These are phyloP conservation scores for Leptatherina wallacei DNA, from an alignment of 2,797 vertebrate genomes.

Conservation along the genomic window DNA sequence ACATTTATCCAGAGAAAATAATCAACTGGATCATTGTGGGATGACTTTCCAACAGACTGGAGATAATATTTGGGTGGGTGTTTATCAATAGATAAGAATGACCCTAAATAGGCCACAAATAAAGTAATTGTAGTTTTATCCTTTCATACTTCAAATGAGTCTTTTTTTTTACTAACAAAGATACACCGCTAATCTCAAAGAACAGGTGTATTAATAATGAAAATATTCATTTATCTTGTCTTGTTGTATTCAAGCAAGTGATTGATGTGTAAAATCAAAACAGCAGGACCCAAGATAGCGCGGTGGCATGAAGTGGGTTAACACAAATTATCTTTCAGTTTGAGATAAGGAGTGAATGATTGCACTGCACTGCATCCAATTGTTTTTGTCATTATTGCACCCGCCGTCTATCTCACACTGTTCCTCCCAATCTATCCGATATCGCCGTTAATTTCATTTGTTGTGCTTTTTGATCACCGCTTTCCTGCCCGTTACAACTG, in stretches of 20 bases:
- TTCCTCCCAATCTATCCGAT: constrained; percentile 62
- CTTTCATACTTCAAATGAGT: constrained; percentile 47
- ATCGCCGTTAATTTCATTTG: constrained; percentile 70
- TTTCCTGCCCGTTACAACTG: constrained; percentile 47
- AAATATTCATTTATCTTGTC: constrained; percentile 39
- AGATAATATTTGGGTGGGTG: constrained; percentile 20
- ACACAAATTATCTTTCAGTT: constrained; percentile 61
- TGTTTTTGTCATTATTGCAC: constrained; percentile 62
- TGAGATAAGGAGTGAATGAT: constrained; percentile 74
- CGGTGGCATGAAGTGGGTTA: constrained; percentile 54
- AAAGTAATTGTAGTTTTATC: constrained; percentile 24
- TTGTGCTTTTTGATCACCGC: constrained; percentile 55
- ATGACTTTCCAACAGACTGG: constrained; percentile 10
- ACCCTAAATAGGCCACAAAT: constrained; percentile 9
- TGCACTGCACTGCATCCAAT: constrained; percentile 65
- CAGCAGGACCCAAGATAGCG: constrained; percentile 51
- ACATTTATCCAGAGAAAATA: constrained; percentile 10
- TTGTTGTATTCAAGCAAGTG: constrained; percentile 56
- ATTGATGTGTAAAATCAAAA: constrained; percentile 62
- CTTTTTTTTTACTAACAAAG: constrained; percentile 35
- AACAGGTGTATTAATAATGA: constrained; percentile 47
- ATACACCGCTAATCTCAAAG: constrained; percentile 61
- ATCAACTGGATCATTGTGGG: neutral
- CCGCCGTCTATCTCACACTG: constrained; percentile 64
- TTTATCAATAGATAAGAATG: constrained; percentile 14